Evolutionary conservation across 2,113 vertebrate species (phyloP).

Genomic region (Haliaeetus leucogaster): DNA sequence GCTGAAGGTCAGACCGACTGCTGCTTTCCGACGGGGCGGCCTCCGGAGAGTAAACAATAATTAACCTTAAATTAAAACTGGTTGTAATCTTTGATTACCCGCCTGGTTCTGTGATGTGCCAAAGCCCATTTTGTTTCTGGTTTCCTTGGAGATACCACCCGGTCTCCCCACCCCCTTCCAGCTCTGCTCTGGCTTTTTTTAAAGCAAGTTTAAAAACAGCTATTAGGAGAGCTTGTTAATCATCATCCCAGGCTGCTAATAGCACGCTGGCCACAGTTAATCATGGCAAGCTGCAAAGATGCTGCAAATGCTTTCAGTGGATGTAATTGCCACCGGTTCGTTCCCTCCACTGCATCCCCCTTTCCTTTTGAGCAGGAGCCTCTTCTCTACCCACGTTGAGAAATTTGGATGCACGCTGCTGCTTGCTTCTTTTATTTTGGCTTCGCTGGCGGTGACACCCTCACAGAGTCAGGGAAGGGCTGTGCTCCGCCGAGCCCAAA

Average conservation of each 20-base stretch:
- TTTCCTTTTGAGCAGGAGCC: not conserved
- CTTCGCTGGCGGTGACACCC: not conserved
- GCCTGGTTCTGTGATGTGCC: not conserved
- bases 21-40: not conserved
- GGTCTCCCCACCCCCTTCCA: not conserved
- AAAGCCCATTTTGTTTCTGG: slow-evolving; percentile 57
- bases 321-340: not conserved
- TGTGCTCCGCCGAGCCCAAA: accelerated
- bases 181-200: not conserved
- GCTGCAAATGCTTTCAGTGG: not conserved
- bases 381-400: not conserved
- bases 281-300: not conserved
- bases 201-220: slow-evolving; percentile 57
- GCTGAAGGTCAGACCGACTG: not conserved
- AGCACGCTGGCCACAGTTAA: slow-evolving; percentile 31
- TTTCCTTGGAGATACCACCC: slow-evolving; percentile 66
- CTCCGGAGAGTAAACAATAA: slow-evolving; percentile 62
- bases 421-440: not conserved
- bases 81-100: slow-evolving; percentile 46
- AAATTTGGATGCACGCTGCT: not conserved
- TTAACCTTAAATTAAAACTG: slow-evolving; percentile 67
- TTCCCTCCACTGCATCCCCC: not conserved
- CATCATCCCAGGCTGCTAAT: slow-evolving; percentile 46
- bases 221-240: slow-evolving; percentile 54
- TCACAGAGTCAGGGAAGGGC: accelerated